Conservation (phyloP, 1,140 invertebrate genomes). For the Leguminivora glycinivorella region DNA sequence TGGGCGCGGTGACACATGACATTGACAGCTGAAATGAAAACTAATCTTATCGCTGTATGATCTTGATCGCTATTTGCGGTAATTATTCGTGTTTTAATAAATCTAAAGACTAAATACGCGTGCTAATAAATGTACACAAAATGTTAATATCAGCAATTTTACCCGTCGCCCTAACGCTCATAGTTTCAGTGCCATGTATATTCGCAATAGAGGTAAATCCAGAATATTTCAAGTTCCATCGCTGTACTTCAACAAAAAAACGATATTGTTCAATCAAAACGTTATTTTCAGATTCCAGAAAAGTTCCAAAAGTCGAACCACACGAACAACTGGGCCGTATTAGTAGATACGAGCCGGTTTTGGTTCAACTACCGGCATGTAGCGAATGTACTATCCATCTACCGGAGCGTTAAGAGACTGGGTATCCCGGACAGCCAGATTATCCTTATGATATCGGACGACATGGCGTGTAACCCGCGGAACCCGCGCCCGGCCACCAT, state of each 20-base stretch:
- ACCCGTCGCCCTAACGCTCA: background rate
- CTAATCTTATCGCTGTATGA: background rate
- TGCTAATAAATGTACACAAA: background rate
- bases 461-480: constrained; percentile 99
- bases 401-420: constrained; percentile 97
- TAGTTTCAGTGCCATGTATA: background rate
- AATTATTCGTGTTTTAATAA: background rate
- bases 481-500: constrained; percentile 99
- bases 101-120: background rate
- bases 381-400: constrained; percentile 98
- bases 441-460: constrained; percentile 99
- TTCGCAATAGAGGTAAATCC: constrained; percentile 29
- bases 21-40: constrained; percentile 16
- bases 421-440: constrained; percentile 99
- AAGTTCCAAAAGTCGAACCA: constrained; percentile 82
- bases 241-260: background rate
- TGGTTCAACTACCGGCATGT: constrained; percentile 99
- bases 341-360: constrained; percentile 98
- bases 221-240: background rate
- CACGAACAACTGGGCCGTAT: constrained; percentile 99
- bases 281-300: constrained; percentile 67
- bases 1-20: background rate
- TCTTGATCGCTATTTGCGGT: background rate
- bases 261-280: background rate
- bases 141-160: background rate